Evolutionary conservation across 1,140 invertebrate genomes (phyloP).

Genomic region (Paraescarpia echinospica): DNA sequence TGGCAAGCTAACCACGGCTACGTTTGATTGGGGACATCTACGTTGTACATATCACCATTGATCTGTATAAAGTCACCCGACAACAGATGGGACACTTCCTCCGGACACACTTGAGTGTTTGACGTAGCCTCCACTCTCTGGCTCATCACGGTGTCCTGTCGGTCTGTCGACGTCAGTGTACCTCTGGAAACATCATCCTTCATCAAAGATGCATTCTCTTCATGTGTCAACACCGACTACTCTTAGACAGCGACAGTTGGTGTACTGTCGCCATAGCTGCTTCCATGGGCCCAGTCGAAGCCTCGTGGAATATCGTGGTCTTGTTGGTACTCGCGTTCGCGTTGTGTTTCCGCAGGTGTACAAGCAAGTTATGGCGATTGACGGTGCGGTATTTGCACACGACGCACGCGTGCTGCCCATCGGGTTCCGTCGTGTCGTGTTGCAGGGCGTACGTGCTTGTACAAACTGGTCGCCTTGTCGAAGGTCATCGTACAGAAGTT

Average conservation of each 20-base stretch:
- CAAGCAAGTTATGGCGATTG: conserved; percentile 51
- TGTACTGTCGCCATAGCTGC: background rate
- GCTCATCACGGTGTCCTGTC: conserved; percentile 34
- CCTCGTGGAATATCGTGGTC: too few species aligned
- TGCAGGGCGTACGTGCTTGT: conserved; percentile 54
- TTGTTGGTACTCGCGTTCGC: conserved; percentile 25
- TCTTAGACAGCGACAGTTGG: background rate
- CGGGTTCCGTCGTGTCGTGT: conserved; percentile 46
- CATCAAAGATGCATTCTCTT: conserved; percentile 19
- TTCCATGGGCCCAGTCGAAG: background rate
- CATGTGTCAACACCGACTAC: conserved; percentile 17
- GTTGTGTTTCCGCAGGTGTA: conserved; percentile 56
- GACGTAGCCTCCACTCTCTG: background rate
- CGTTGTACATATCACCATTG: conserved; percentile 54
- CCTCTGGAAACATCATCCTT: conserved; percentile 16
- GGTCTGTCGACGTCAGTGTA: background rate
- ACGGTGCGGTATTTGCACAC: conserved; percentile 52
- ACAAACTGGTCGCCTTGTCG: conserved; percentile 52
- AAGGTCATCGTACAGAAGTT: conserved; percentile 57
- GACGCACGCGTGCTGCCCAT: conserved; percentile 47
- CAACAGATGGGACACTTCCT: conserved; percentile 47
- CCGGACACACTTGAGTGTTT: background rate
- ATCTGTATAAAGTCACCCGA: conserved; percentile 54
- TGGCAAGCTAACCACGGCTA: too few species aligned
- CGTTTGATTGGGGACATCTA: conserved; percentile 27